Evolutionary conservation across 2,797 vertebrate species (phyloP), one percentile per base, ranked within the genome.

Genomic region (Leptatherina wallacei): DNA sequence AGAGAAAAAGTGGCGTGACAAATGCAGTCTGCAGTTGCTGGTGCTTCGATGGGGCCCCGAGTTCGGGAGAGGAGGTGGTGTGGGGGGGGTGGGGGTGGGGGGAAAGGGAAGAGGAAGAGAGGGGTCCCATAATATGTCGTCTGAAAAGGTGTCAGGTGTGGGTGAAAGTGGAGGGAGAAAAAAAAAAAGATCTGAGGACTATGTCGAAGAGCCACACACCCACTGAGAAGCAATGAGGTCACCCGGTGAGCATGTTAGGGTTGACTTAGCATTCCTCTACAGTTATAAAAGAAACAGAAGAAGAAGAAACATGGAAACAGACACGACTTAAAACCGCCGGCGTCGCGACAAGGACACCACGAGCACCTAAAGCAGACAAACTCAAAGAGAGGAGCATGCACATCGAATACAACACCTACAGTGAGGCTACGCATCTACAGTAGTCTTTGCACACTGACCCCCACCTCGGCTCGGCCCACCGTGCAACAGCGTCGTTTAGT

Each of bases 1-100:
- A 85, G 88, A 86, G 83, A 81, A 91, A 94, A 93, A 94, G 94
- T 95, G 94, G 94, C 91, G 94, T 95, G 94, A 95, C 94, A 94
- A 92, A 95, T 95, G 94, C 92, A 91, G 90, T 94, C 91, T 93
- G 94, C 91, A 89, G 80, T 93, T 94, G 94, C 94, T 95, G 94
- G 94, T 95, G 94, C 91, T 94, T 93, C 62, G 60, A 94, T 93
- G 91, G 90, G 85, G 55, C 86, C 86, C 86, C 84, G 52, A 85
- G 87, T 86, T 75, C 18, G 62, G 81, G 78, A 71, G 78, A 58
- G 71, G 65, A 20, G 54, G 42, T 10, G 42, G 42, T n/a, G n/a
- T n/a, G n/a, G n/a, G n/a, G n/a, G n/a, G n/a, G n/a, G n/a, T n/a
- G 18, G 14, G 13, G 40, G 40, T 20, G 42, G 42, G 42, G 6